Base-by-base conservation (phyloP, 2,888 invertebrate species). In the Rhabditoides inermis region DNA sequence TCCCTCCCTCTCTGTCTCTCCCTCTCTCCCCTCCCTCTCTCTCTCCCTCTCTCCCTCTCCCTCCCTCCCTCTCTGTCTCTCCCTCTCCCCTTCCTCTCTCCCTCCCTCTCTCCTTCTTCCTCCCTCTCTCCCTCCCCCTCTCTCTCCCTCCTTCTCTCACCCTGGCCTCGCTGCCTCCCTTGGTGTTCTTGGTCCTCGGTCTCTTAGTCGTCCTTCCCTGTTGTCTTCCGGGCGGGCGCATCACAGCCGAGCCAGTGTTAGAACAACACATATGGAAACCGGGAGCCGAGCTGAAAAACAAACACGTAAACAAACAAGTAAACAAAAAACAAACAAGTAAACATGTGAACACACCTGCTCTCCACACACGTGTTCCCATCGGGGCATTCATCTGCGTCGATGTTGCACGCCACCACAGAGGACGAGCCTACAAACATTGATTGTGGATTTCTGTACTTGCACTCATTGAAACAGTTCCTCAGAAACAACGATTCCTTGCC, bases 181-280 rank as follows among this genome's bases (percentile, higher is more conserved):
- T 26, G 1, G 10, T 25, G 7, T 26, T 26, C 12, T 15, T 32
- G 7, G 32, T 32, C 7, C 15, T 44, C 50, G 15, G 22, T 12
- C 44, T 50, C 50, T 32, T 30, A 26, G 37, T 25, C 20, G 15
- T 42, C 44, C 4, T 15, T 45, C 39, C 25, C 42, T 40, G 39
- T n/a, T n/a, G n/a, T n/a, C n/a, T n/a, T n/a, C n/a, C n/a, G n/a
- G n/a, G n/a, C n/a, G n/a, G n/a, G n/a, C n/a, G n/a, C n/a, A n/a
- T n/a, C n/a, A n/a, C n/a, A n/a, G n/a, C n/a, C n/a, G n/a, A n/a
- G n/a, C n/a, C n/a, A n/a, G n/a, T n/a, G n/a, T n/a, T n/a, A 5
- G 70, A 67, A 48, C 74, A 74, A 53, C 74, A 74, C 72, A 74
- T 69, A 50, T 69, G 66, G 66, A 75, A 75, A n/a, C 71, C 71